Conservation (phyloP, 2,888 invertebrate species). For the Melangyna quadrimaculata region DNA sequence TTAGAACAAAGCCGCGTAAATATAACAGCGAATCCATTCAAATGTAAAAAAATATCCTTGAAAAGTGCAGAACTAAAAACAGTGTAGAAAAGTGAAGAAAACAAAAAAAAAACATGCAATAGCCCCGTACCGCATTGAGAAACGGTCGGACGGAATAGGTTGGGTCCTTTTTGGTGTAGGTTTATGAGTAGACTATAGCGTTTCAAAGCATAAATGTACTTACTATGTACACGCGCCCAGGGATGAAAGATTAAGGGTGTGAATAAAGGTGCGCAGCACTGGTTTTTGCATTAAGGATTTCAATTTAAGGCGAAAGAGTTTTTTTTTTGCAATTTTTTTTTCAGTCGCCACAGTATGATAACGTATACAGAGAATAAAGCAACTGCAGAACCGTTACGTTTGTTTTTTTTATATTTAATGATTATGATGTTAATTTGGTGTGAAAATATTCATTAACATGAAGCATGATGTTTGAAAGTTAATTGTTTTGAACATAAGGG, state of each 20-base stretch:
- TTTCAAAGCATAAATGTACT: slow-evolving; percentile 54
- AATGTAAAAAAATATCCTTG: slow-evolving; percentile 65
- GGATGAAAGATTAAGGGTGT: slow-evolving; percentile 56
- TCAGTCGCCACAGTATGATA: background rate
- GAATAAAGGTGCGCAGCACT: slow-evolving; percentile 42
- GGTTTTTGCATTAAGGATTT: slow-evolving; percentile 25
- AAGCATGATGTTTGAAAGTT: background rate
- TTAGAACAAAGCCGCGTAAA: slow-evolving; percentile 70
- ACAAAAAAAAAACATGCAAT: slow-evolving; percentile 9
- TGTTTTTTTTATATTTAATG: slow-evolving; percentile 17
- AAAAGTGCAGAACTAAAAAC: slow-evolving; percentile 53
- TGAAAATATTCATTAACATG: background rate
- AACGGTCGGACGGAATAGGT: background rate
- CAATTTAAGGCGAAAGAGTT: slow-evolving; percentile 30
- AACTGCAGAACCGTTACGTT: background rate
- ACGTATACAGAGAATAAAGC: background rate
- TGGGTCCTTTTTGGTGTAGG: slow-evolving; percentile 15
- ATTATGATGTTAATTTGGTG: slow-evolving; percentile 9
- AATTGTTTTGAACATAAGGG: background rate
- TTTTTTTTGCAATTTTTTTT: background rate
- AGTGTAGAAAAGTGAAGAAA: slow-evolving; percentile 5
- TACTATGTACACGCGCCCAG: slow-evolving; percentile 36
- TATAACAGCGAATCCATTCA: slow-evolving; percentile 69
- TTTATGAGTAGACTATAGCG: background rate
- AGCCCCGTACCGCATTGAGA: slow-evolving; percentile 9